These are phyloP conservation scores for Thunnus albacares DNA, from an alignment of 2,797 vertebrate species.

Conservation along the genomic window DNA sequence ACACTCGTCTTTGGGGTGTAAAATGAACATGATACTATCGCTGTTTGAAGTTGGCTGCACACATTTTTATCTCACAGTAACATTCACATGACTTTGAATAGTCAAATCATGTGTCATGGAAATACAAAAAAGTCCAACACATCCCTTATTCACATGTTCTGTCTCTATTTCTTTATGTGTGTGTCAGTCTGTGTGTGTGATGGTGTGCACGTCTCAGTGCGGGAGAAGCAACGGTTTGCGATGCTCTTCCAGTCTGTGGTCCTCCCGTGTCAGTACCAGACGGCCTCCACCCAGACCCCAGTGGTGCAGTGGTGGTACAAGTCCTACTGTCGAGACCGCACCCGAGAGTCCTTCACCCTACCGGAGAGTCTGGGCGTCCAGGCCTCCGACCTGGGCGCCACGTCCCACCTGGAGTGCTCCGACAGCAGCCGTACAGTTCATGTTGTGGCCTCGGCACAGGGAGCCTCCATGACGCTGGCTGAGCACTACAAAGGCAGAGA, in stretches of 20 bases:
- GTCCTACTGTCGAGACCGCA: conserved; percentile 95
- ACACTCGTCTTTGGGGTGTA: neutral
- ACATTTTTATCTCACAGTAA: conserved; percentile 11
- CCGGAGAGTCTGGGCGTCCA: conserved; percentile 81
- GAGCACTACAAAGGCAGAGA: conserved; percentile 97
- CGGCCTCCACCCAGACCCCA: conserved; percentile 89
- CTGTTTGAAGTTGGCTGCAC: neutral
- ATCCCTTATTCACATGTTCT: neutral
- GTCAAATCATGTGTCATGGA: neutral
- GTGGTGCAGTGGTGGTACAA: conserved; percentile 99
- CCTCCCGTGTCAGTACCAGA: conserved; percentile 94
- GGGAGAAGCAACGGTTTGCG: conserved; percentile 91
- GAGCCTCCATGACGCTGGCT: conserved; percentile 91
- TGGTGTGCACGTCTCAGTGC: conserved; percentile 91
- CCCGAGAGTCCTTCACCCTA: conserved; percentile 90
- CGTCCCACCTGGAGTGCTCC: conserved; percentile 91
- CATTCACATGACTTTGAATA: conserved; percentile 25
- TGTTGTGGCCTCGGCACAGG: conserved; percentile 93
- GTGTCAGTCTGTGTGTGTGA: conserved; percentile 76
- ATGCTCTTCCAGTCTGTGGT: conserved; percentile 97
- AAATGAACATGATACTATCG: neutral
- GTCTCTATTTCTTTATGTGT: conserved; percentile 29
- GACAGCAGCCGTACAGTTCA: conserved; percentile 95
- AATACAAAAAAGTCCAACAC: too few species aligned
- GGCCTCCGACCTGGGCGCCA: conserved; percentile 86